Conservation (phyloP, 2,113 vertebrate species). For the Herpetotheres cachinnans region DNA sequence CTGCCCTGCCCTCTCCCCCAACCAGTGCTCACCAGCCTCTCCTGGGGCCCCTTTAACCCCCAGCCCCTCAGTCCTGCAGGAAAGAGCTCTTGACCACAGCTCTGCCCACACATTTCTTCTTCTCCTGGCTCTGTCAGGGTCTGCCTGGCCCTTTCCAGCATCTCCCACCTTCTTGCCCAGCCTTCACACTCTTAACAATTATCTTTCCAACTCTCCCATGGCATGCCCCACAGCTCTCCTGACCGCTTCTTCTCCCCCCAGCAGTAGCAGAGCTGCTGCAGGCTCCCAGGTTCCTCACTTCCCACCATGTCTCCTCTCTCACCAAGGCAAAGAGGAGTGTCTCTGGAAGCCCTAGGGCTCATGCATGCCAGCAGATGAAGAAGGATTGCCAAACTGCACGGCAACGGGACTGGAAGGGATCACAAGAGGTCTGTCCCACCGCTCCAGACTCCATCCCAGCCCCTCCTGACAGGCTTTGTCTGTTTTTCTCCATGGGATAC, state of each 20-base stretch:
- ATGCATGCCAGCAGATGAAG: fast-evolving
- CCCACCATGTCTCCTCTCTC: neutral
- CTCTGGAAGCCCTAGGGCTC: neutral
- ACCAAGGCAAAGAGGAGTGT: neutral
- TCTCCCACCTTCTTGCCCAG: neutral
- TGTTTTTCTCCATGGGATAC: neutral
- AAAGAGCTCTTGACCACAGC: neutral
- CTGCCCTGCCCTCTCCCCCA: neutral
- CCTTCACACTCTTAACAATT: neutral
- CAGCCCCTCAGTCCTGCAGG: neutral
- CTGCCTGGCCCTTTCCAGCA: neutral
- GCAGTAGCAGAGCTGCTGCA: neutral
- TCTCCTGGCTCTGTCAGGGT: neutral
- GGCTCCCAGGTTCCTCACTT: neutral
- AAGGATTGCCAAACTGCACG: neutral
- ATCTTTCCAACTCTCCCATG: neutral
- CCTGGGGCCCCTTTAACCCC: neutral
- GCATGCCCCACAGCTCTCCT: neutral
- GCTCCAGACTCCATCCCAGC: neutral
- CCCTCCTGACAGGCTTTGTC: neutral
- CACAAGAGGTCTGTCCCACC: neutral
- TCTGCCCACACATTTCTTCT: neutral
- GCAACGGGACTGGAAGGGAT: neutral
- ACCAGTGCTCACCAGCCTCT: fast-evolving
- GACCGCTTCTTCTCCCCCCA: neutral